Evolutionary conservation across 2,888 invertebrate genomes (phyloP), one percentile per base, ranked within the genome.

Genomic region (Heliconius sara): DNA sequence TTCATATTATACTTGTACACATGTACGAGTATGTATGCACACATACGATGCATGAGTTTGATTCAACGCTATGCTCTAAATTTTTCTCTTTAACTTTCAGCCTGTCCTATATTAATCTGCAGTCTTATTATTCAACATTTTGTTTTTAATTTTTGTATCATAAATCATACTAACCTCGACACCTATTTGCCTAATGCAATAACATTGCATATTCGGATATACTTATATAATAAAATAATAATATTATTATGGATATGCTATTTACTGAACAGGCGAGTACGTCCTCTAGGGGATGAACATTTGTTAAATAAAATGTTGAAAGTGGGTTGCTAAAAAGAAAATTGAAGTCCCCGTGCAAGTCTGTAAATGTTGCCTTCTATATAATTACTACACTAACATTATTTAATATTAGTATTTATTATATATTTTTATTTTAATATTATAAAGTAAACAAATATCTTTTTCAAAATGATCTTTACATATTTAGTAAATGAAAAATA

Each of bases 341-440:
- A 81, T 81, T 81, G 77, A 79, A 81, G 77, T 81, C 79, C 79
- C 81, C 79, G 74, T 34, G 16, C 78, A 78, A 47, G 39, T 74
- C 67, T 65, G 65, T n/a, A 65, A 66, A 75, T 66, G 43, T 75
- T 47, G 65, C 27, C 70, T 47, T 65, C 65, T 75, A 43, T 47
- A 10, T 39, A 25, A 65, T 43, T 65, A 43, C 34, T 65, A 43
- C 60, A 73, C 73, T 60, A 16, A 34, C 60, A n/a, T 73, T 39
- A 73, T 60, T 57, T 27, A 43, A 68, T 63, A 65, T 27, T 65
- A n/a, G 43, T 43, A 27, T 65, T 2, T 6, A 13, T 65, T 63
- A 27, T 65, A 27, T 65, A 65, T 27, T 27, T 57, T 22, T 52
- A 57, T 57, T 22, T 0, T 4, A 47, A 47, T 52, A 19, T 52